Evolutionary conservation across 1,140 invertebrate genomes (phyloP).

Genomic region (Cotesia glomerata): DNA sequence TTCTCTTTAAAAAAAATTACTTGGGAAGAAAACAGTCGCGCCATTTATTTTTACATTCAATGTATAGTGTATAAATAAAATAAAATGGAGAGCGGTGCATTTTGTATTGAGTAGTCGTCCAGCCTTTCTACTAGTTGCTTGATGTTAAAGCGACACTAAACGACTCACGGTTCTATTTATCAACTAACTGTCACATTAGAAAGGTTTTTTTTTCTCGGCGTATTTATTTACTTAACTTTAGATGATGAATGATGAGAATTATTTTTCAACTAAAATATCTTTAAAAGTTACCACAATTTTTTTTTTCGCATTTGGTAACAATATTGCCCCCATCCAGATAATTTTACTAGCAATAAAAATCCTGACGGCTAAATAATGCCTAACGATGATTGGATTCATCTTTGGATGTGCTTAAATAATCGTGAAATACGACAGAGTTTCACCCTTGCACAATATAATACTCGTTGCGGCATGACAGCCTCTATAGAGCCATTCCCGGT

Average conservation of each 20-base stretch:
- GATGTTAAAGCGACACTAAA: slow-evolving; percentile 2
- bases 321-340: no score
- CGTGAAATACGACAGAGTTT: slow-evolving; percentile 6
- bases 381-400: background rate
- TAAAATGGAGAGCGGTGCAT: background rate
- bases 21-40: background rate
- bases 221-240: no score
- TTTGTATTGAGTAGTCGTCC: background rate
- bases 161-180: background rate
- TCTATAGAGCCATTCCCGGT: background rate
- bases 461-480: background rate
- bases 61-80: no score
- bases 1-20: background rate
- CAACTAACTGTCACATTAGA: background rate
- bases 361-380: background rate
- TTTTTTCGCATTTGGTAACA: no score
- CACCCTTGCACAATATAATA: slow-evolving; percentile 1
- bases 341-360: no score
- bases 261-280: no score
- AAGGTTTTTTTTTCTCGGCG: no score
- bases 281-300: no score
- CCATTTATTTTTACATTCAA: no score
- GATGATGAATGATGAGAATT: no score
- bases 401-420: background rate
- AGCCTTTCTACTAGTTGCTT: background rate